These are phyloP conservation scores for Ladona fulva DNA, from an alignment of 1,140 invertebrate species.

Conservation along the genomic window DNA sequence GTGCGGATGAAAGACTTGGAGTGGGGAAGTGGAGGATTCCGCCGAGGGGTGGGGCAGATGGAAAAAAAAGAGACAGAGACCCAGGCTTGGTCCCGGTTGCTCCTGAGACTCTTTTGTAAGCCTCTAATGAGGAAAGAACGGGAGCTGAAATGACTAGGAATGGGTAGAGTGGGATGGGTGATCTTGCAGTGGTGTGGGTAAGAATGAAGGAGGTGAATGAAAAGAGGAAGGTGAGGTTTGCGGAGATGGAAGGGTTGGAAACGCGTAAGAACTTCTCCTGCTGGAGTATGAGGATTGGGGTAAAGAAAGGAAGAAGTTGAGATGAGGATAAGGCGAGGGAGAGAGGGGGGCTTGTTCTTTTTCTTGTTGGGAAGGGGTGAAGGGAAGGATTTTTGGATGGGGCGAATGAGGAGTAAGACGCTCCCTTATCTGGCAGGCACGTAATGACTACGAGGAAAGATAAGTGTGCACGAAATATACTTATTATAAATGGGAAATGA, in stretches of 20 bases:
- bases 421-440: background rate
- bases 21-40: background rate
- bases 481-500: background rate
- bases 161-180: background rate
- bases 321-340: background rate
- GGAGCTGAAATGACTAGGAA: slow-evolving; percentile 1
- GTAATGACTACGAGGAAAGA: background rate
- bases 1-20: background rate
- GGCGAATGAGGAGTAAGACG: background rate
- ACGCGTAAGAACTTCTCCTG: background rate
- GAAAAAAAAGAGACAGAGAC: background rate
- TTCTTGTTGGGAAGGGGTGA: background rate
- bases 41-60: background rate
- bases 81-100: background rate
- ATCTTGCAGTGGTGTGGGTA: background rate
- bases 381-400: background rate
- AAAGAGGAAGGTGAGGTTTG: too few species aligned
- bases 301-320: background rate
- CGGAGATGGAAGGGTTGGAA: background rate
- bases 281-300: background rate
- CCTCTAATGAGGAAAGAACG: slow-evolving; percentile 8
- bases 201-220: too few species aligned
- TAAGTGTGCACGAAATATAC: background rate
- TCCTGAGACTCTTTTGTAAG: background rate
- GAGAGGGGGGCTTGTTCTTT: background rate